Conservation (phyloP, 1,140 invertebrate species). For the Stegodyphus dumicola region DNA sequence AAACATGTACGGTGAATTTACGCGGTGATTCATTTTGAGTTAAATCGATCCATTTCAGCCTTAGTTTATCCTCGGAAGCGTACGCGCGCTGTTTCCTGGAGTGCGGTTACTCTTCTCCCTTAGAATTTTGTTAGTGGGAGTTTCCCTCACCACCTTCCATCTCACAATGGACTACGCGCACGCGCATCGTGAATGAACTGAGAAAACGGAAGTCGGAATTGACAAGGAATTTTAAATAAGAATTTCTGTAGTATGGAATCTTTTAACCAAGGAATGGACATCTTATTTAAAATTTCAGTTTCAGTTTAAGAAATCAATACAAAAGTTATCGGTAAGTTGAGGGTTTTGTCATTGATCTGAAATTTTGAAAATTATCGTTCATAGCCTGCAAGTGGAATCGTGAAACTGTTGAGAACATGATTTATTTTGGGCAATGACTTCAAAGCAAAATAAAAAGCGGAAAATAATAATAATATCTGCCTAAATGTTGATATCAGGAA, state of each 20-base stretch:
- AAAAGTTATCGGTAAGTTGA: not conserved
- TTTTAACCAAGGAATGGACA: not conserved
- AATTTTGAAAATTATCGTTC: not conserved
- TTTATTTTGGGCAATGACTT: not conserved
- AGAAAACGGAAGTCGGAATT: not conserved
- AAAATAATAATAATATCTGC: not conserved
- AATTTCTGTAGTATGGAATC: not conserved
- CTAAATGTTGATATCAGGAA: too few relatives aligned
- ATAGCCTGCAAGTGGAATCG: not conserved
- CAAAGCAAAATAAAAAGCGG: not conserved
- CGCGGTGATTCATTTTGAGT: too few relatives aligned
- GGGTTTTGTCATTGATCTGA: not conserved
- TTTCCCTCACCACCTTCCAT: not conserved
- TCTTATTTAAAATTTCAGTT: not conserved
- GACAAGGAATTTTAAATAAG: not conserved
- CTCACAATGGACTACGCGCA: not conserved
- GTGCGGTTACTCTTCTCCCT: not conserved
- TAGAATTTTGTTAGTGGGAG: not conserved
- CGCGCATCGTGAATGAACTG: not conserved
- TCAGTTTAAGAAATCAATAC: not conserved
- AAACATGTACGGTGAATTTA: too few relatives aligned
- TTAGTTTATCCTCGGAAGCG: too few relatives aligned
- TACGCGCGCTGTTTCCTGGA: too few relatives aligned
- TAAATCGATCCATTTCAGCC: too few relatives aligned
- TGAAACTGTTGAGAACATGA: not conserved